phyloP scores from a whole-genome alignment of 1,140 invertebrate genomes.

The Drosophila busckii region DNA sequence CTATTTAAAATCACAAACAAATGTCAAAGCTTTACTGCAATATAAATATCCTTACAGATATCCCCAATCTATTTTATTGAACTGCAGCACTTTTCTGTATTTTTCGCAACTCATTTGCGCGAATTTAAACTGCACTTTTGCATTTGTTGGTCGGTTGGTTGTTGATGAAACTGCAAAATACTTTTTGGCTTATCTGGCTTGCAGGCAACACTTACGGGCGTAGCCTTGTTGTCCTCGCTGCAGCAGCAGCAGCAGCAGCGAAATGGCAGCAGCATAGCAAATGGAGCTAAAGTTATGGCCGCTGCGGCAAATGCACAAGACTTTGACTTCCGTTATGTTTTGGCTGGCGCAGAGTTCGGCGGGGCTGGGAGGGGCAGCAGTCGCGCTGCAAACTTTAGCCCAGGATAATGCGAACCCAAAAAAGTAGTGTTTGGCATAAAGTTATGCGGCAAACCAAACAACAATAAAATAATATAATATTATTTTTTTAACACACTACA shows the following conservation, averaged over 20 bases:
- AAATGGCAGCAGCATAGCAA: slow-evolving; percentile 57
- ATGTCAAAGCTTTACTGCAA: no score
- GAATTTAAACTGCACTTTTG: slow-evolving; percentile 78
- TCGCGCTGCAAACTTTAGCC: slow-evolving; percentile 48
- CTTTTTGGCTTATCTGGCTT: slow-evolving; percentile 55
- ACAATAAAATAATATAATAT: slow-evolving; percentile 70
- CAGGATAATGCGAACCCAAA: slow-evolving; percentile 48
- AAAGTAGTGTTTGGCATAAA: slow-evolving; percentile 70
- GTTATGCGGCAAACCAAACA: slow-evolving; percentile 67
- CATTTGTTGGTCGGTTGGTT: no score
- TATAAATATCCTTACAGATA: no score
- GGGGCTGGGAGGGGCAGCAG: slow-evolving; percentile 35
- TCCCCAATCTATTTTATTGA: no score
- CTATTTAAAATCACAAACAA: no score
- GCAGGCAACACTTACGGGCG: background rate
- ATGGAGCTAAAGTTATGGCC: slow-evolving; percentile 61
- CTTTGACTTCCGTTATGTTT: slow-evolving; percentile 37
- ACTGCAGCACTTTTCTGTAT: slow-evolving; percentile 19
- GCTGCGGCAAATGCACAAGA: slow-evolving; percentile 32
- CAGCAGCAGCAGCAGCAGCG: slow-evolving; percentile 8
- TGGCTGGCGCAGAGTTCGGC: no score
- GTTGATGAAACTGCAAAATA: slow-evolving; percentile 55
- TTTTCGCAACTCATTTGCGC: slow-evolving; percentile 71
- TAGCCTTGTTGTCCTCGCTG: background rate
- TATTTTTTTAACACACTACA: slow-evolving; percentile 46